Percentiles rank a stretch among this genome's conserved stretches.
Evolutionary conservation across 2,888 invertebrate genomes (phyloP).

Genomic region (Anticlea derivata): DNA sequence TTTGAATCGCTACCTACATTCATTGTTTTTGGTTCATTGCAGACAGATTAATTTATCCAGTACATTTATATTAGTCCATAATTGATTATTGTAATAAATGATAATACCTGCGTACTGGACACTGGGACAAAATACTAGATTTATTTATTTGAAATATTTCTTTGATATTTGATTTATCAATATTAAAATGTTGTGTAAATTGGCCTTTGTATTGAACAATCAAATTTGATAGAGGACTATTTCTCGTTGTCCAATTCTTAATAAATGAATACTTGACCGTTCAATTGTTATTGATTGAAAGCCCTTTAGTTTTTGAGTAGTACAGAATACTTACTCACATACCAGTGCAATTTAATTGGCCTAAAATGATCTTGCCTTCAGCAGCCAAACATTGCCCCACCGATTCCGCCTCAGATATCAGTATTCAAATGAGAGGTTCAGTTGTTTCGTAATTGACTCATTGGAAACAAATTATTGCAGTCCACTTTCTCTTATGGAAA

Average conservation of each 20-base stretch:
- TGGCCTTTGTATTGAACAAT: slow-evolving; percentile 10
- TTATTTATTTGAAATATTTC: no score
- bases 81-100: background rate
- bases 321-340: slow-evolving; percentile 3
- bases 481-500: no score
- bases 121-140: no score
- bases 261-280: slow-evolving; percentile 47
- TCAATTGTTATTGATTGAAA: slow-evolving; percentile 52
- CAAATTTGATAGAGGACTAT: background rate
- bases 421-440: no score
- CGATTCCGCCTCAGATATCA: no score
- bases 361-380: background rate
- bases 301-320: slow-evolving; percentile 39
- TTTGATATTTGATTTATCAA: background rate
- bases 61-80: background rate
- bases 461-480: no score
- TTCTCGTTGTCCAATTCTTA: slow-evolving; percentile 40
- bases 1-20: background rate
- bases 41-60: background rate
- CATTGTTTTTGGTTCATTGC: background rate
- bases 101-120: background rate
- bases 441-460: no score
- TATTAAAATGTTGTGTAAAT: slow-evolving; percentile 11
- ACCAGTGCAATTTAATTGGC: slow-evolving; percentile 17
- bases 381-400: no score